These are phyloP conservation scores for Calliphora vicina DNA, from an alignment of 1,140 invertebrate genomes.

Conservation along the genomic window DNA sequence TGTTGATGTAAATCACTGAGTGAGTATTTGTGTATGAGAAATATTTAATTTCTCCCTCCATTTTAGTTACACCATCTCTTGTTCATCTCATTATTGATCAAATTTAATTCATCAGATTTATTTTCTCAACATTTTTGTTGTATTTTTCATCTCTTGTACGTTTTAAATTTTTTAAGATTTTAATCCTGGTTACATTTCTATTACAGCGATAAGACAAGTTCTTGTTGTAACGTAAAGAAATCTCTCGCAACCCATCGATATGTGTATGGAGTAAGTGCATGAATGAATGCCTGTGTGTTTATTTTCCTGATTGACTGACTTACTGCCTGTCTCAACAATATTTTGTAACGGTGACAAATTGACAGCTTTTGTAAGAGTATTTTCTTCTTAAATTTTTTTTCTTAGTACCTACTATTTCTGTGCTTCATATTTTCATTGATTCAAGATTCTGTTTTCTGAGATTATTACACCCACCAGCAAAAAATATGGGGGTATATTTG, in stretches of 20 bases:
- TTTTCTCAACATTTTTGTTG: not conserved
- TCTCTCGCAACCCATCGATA: too few species aligned
- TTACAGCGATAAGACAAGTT: not conserved
- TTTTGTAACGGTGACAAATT: constrained; percentile 4
- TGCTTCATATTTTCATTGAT: not conserved
- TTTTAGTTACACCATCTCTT: not conserved
- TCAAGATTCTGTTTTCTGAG: too few species aligned
- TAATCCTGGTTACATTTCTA: not conserved
- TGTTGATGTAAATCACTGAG: not conserved
- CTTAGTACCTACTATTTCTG: not conserved
- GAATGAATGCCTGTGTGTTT: not conserved
- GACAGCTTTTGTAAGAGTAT: not conserved
- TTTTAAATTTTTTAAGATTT: not conserved
- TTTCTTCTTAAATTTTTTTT: not conserved
- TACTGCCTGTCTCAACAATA: not conserved
- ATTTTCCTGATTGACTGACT: not conserved
- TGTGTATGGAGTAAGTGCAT: not conserved
- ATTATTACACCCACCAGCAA: too few species aligned
- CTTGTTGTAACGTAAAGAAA: too few species aligned
- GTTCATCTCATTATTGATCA: too few species aligned
- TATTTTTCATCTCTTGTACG: not conserved
- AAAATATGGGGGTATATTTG: too few species aligned
- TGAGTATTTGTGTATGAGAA: too few species aligned
- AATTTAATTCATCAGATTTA: constrained; percentile 20
- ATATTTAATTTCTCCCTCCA: not conserved